These are phyloP conservation scores for Trichogramma dendrolimi DNA, from an alignment of 2,888 invertebrate genomes.

Conservation along the genomic window DNA sequence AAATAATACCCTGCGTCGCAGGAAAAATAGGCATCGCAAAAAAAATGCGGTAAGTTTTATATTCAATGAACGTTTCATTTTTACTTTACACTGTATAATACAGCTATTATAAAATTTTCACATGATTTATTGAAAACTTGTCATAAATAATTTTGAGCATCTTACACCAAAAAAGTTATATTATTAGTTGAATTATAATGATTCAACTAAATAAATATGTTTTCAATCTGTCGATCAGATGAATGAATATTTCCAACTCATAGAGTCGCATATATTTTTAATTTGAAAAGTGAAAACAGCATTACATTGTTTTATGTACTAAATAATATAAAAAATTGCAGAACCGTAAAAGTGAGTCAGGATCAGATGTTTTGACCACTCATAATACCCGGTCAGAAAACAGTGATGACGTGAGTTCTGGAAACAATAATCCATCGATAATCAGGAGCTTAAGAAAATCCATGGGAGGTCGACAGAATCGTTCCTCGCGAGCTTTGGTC, in stretches of 20 bases:
- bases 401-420: conserved; percentile 40
- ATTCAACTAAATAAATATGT: too few relatives aligned
- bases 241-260: too few relatives aligned
- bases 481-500: conserved; percentile 51
- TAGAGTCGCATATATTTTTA: too few relatives aligned
- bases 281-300: too few relatives aligned
- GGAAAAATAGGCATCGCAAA: conserved; percentile 52
- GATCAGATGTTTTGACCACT: conserved; percentile 53
- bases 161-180: conserved; percentile 1
- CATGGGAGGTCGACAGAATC: conserved; percentile 23
- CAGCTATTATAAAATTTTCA: too few relatives aligned
- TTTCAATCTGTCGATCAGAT: too few relatives aligned
- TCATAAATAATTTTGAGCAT: not conserved
- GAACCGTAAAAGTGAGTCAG: conserved; percentile 58
- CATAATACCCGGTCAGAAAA: conserved; percentile 44
- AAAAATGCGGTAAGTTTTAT: conserved; percentile 48
- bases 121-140: not conserved
- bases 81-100: too few relatives aligned
- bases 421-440: conserved; percentile 5
- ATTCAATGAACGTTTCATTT: not conserved
- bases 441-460: conserved; percentile 15
- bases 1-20: conserved; percentile 52
- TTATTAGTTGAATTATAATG: too few relatives aligned
- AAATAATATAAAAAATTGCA: conserved; percentile 29
- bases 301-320: too few relatives aligned